phyloP scores from a whole-genome alignment of 2,113 vertebrate species.

The Plestiodon gilberti region DNA sequence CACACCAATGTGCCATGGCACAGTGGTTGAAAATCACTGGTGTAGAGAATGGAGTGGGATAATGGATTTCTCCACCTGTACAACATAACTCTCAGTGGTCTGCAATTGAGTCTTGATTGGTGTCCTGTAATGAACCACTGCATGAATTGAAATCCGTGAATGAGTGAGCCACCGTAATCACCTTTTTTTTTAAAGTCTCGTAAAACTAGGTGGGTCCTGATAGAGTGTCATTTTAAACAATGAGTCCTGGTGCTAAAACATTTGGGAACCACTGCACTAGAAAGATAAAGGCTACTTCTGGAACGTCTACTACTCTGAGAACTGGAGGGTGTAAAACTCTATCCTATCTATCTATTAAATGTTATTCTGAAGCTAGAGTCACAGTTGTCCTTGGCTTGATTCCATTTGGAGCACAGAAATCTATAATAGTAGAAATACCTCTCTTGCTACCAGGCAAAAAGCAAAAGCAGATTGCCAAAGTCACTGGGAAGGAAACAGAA shows the following conservation, averaged over 20 bases:
- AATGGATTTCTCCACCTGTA: too few species aligned
- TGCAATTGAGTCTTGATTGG: neutral
- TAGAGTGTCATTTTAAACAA: too few species aligned
- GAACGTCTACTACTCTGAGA: too few species aligned
- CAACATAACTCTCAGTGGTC: neutral
- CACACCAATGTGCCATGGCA: too few species aligned
- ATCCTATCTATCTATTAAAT: neutral
- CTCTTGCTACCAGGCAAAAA: neutral
- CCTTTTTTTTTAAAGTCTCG: too few species aligned
- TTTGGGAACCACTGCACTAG: neutral
- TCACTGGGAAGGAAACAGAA: slow-evolving; percentile 14
- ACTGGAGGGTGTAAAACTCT: neutral
- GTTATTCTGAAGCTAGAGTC: neutral
- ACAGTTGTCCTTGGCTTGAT: neutral
- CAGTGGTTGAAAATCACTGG: too few species aligned
- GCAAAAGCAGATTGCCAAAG: slow-evolving; percentile 23
- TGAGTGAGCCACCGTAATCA: too few species aligned
- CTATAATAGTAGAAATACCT: too few species aligned
- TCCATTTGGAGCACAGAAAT: neutral
- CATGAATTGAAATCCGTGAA: too few species aligned
- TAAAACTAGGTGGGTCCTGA: too few species aligned
- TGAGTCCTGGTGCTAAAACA: too few species aligned
- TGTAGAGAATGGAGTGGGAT: too few species aligned
- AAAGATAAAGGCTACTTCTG: neutral
- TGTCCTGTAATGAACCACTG: neutral